A percentile compares a stretch with the other conserved stretches of the same genome.
Evolutionary conservation across 1,140 invertebrate species (phyloP).

Genomic region (Rhopalosiphum padi): DNA sequence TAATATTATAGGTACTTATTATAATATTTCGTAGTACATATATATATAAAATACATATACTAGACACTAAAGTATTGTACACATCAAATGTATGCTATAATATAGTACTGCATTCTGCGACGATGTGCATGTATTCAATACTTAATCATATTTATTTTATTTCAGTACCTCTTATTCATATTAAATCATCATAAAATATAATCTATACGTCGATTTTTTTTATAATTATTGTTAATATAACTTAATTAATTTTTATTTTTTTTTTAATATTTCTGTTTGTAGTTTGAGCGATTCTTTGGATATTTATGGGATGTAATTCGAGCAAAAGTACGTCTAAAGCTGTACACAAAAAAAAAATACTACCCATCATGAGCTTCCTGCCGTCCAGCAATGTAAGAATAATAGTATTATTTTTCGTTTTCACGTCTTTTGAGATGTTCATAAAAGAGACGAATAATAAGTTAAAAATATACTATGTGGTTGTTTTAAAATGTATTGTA

Average conservation of each 20-base stretch:
- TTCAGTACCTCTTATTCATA: not conserved
- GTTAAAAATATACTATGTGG: not conserved
- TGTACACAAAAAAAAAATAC: conserved; percentile 6
- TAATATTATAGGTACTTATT: not conserved
- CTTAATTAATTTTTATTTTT: not conserved
- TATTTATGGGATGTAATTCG: conserved; percentile 56
- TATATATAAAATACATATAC: not conserved
- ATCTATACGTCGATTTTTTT: not conserved
- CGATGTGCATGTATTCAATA: not conserved
- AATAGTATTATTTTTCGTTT: not conserved
- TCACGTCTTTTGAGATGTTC: not conserved
- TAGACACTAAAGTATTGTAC: not conserved
- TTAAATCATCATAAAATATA: too few species aligned
- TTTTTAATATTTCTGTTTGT: not conserved
- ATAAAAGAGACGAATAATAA: not conserved
- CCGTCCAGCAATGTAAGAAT: conserved; percentile 42
- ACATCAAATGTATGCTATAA: not conserved
- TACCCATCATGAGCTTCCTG: conserved; percentile 43
- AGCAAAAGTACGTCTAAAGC: conserved; percentile 54
- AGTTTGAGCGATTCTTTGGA: conserved; percentile 19
- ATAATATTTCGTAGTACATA: not conserved
- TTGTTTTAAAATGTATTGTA: not conserved
- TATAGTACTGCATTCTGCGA: not conserved
- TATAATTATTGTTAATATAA: not conserved
- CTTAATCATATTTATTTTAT: not conserved